Percentiles rank a stretch among this genome's conserved stretches.
Conservation (phyloP, 2,888 invertebrate genomes). For the Cantharis lateralis region DNA sequence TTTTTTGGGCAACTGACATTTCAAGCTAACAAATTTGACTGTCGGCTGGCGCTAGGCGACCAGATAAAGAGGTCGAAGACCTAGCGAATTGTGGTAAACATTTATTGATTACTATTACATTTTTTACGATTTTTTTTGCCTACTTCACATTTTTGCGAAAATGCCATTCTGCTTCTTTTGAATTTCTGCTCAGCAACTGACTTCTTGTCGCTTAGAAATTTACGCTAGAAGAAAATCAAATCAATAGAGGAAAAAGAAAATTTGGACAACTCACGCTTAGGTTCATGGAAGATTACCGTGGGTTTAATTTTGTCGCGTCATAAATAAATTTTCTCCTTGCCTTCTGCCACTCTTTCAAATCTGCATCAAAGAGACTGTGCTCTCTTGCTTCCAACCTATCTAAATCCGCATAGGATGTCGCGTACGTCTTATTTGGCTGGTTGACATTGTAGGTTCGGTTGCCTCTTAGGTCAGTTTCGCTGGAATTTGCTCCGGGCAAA, state of each 20-base stretch:
- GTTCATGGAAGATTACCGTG: no score
- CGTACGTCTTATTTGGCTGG: neutral
- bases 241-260: neutral
- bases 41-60: neutral
- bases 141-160: no score
- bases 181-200: no score
- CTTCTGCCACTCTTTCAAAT: constrained; percentile 26
- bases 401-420: neutral
- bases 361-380: constrained; percentile 5
- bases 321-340: constrained; percentile 23
- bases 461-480: neutral
- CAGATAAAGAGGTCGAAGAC: no score
- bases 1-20: neutral
- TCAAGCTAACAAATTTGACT: neutral
- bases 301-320: neutral
- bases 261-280: neutral
- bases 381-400: constrained; percentile 9
- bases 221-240: neutral
- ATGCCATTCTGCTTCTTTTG: no score
- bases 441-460: neutral
- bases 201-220: neutral
- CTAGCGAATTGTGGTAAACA: no score
- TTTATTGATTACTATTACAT: no score
- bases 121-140: no score
- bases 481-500: neutral